These are phyloP conservation scores for Dioctria linearis DNA, from an alignment of 2,888 invertebrate genomes.

Conservation along the genomic window DNA sequence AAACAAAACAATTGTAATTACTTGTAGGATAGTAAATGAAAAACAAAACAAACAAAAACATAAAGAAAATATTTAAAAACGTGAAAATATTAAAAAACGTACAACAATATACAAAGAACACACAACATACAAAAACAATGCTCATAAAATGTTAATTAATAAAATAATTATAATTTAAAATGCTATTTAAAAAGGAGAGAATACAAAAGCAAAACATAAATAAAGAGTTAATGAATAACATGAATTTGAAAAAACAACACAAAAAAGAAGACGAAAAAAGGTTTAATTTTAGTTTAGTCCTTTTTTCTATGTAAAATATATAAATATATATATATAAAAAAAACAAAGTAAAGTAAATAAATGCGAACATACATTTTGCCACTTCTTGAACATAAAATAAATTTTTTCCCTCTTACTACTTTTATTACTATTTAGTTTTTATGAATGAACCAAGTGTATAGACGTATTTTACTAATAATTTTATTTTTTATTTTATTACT, in stretches of 20 bases:
- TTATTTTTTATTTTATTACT: conserved; percentile 24
- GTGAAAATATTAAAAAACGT: neutral
- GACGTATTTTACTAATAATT: too few species aligned
- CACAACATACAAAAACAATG: conserved; percentile 9
- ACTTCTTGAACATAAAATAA: conserved; percentile 33
- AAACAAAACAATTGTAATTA: conserved; percentile 39
- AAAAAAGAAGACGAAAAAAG: conserved; percentile 18
- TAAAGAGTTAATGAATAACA: conserved; percentile 15
- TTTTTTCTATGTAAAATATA: conserved; percentile 48
- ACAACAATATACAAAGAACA: conserved; percentile 21
- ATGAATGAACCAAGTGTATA: neutral
- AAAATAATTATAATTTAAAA: conserved; percentile 48
- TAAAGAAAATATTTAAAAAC: conserved; percentile 28
- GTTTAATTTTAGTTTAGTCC: conserved; percentile 33
- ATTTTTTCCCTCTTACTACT: neutral
- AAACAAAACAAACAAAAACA: conserved; percentile 31
- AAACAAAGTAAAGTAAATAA: conserved; percentile 5
- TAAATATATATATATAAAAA: neutral
- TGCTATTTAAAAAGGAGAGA: neutral
- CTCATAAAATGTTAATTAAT: conserved; percentile 47
- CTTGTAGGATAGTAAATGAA: conserved; percentile 44
- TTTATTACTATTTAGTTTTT: conserved; percentile 32
- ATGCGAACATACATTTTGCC: neutral
- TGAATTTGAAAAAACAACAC: neutral
- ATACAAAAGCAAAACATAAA: too few species aligned